Base-by-base conservation (phyloP, 2,888 invertebrate genomes). In the Noctua fimbriata region DNA sequence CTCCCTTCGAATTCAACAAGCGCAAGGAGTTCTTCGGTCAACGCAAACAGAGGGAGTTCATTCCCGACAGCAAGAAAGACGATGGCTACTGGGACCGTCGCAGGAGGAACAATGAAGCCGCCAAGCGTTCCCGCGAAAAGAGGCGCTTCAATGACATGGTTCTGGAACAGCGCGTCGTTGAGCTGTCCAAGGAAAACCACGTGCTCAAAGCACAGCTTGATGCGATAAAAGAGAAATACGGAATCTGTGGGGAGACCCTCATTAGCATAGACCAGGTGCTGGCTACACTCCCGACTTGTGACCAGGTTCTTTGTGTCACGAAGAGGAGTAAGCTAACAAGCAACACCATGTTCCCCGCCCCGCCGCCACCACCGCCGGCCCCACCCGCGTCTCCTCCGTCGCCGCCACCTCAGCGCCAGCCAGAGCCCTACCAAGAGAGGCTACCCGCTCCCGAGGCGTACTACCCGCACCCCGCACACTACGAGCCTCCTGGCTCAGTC, bases 51-150 rank as follows among this genome's bases (percentile, higher is more conserved):
- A 97, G 99, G 24, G 99, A 99, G 94, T 99, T 99, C 95, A 99
- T 99, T 85, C 99, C 99, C 0, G 99, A 99, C 94, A 98, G 98
- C 95, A 99, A 99, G 94, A 99, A 99, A 94, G 99, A 99, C 92
- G 99, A 99, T 91, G 99, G 98, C 92, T 99, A 99, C 95, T 99
- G 99, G 99, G 99, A 99, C 95, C 98, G 99, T 79, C 97, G 99
- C 79, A 97, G 99, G 85, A 98, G 99, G 81, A 99, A 99, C 96
- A 99, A 99, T 95, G 99, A 99, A 95, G 99, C 99, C 0, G 99
- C 99, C 79, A 99, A 99, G 94, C 97, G 99, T 69, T 99, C 99
- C 12, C 98, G 99, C n/a, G 99, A 99, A 94, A 99, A 99, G 95
- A 97, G 99, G 66, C 98, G 99, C 70, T 98, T 99, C 96, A 99